phyloP scores from a whole-genome alignment of 2,113 vertebrate genomes.

The Chionodraco myersi region DNA sequence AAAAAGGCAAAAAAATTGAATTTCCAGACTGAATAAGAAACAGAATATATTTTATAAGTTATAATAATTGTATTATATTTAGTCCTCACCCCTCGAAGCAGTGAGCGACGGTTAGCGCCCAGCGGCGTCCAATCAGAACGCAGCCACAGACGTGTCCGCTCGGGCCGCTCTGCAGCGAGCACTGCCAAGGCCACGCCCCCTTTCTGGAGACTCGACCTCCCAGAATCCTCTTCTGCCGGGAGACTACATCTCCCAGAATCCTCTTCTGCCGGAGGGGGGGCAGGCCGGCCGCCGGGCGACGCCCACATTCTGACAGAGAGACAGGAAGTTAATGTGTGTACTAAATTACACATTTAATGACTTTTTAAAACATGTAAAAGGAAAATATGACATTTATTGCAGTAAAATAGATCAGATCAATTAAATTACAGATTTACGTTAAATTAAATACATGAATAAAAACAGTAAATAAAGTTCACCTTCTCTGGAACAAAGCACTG shows the following conservation, averaged over 20 bases:
- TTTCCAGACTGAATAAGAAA: no score
- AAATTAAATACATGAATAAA: no score
- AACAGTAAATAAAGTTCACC: slow-evolving; percentile 75
- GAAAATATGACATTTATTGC: no score
- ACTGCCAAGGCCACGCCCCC: slow-evolving; percentile 97
- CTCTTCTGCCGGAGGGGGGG: slow-evolving; percentile 88
- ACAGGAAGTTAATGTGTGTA: not conserved
- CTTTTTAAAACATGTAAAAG: no score
- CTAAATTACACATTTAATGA: no score
- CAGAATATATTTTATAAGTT: no score
- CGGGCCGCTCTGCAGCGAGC: slow-evolving; percentile 93
- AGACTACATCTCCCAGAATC: slow-evolving; percentile 68
- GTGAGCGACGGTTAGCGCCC: slow-evolving; percentile 95
- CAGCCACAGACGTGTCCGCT: slow-evolving; percentile 96
- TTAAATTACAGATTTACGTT: no score
- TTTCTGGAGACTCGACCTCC: slow-evolving; percentile 92
- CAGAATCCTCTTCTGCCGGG: slow-evolving; percentile 60
- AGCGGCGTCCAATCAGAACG: slow-evolving; percentile 90
- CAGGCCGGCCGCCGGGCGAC: not conserved
- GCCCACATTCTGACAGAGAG: slow-evolving; percentile 36
- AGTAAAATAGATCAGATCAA: no score
- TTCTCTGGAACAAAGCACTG: slow-evolving; percentile 88
- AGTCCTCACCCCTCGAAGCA: slow-evolving; percentile 95
- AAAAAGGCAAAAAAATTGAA: no score
- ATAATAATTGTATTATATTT: no score